Evolutionary conservation across 2,797 vertebrate species (phyloP), one percentile per base, ranked within the genome.

Genomic region (Pseudochaenichthys georgianus): DNA sequence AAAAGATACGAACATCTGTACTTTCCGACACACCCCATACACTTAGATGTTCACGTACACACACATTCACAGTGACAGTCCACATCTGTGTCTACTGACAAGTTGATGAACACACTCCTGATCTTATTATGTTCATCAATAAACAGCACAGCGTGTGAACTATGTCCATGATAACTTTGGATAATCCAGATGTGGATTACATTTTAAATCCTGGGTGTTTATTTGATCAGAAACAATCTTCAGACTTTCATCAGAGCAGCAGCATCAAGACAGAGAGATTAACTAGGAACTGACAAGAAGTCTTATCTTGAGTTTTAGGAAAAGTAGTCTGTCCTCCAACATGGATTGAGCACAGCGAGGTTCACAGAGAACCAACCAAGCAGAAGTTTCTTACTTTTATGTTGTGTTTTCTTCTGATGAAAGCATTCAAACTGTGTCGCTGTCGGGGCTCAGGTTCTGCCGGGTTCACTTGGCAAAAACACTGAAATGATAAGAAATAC

Each of bases 91-190:
- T 67, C 42, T 31, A 1, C 46, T 45, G 66, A 21, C 31, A 31
- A 2, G 41, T 16, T 50, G 41, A 73, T 68, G 58, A 67, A 16
- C 55, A 38, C 53, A 23, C 67, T 64, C 61, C 64, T 61, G 9
- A 45, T 70, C 61, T 77, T 80, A 86, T 85, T 82, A 65, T 74
- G 46, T 81, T 64, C 59, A 76, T 81, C 77, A 86, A 84, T 70
- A 87, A 85, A 83, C 80, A 75, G 77, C 75, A 13, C 43, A 62
- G 11, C n/a, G 46, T 12, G 79, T 19, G 59, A 68, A 52, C 53
- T 11, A 78, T 73, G 69, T 64, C 2, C 13, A 28, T 0, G 63
- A 64, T 52, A 31, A 46, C 53, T 55, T 48, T 43, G 64, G 59
- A 55, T 55, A 52, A 48, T 63, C 67, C 67, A 75, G 66, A 66